Base-by-base conservation (phyloP, 2,797 vertebrate species). In the Lagodon rhomboides region DNA sequence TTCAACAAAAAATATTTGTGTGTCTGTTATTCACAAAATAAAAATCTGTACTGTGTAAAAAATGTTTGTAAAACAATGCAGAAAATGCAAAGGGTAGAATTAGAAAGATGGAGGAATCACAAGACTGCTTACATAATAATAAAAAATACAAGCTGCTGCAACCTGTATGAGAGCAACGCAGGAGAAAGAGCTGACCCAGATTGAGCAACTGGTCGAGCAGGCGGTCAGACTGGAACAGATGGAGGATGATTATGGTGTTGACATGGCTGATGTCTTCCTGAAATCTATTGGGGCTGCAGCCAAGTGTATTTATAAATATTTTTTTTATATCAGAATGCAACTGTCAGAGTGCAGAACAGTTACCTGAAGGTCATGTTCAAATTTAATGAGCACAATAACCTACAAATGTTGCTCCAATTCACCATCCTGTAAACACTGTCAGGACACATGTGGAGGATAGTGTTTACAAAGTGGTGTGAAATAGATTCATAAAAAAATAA, bases 171-270 rank as follows among this genome's bases (percentile, higher is more conserved):
- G 51, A 50, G 38, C 61, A 41, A 53, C 11, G 1, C 27, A 61
- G 64, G 70, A 69, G 58, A 72, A 51, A 25, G 53, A 75, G 27
- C 34, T 68, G 79, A 85, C 77, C 67, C 70, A 72, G 66, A 74
- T 65, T 20, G 50, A 77, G 69, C 73, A 82, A 85, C 62, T 73
- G 77, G 83, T 80, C 1, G 23, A 75, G 55, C 83, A 87, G 80
- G 75, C 5, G 49, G 63, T 77, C 60, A 49, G 62, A 58, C 58
- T 0, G 0, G 23, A 78, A 63, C 86, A 85, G 80, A 88, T 79
- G 79, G 75, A 79, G 68, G 63, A 62, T 25, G 50, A 66, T 67
- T 59, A 80, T 25, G 30, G 25, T 23, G 74, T 20, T 72, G 54
- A 74, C 60, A 69, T 56, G 44, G 46, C 75, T 75, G 43, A 68